A percentile compares a stretch with the other conserved stretches of the same genome.
Conservation (phyloP, 1,140 invertebrate genomes). For the Drosophila kohkoa region DNA sequence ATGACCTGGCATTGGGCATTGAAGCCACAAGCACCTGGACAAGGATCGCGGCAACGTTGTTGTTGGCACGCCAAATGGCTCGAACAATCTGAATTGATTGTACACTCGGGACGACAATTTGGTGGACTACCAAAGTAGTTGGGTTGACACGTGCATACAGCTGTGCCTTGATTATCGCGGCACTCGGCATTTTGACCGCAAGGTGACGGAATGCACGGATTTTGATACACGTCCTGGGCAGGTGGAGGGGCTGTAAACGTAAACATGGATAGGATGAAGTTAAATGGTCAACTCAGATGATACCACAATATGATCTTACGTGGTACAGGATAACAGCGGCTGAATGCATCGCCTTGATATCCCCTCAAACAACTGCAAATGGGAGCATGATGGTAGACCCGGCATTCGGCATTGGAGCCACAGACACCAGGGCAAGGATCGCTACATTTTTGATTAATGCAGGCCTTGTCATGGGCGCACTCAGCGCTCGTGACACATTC, state of each 20-base stretch:
- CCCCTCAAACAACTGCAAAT: constrained; percentile 90
- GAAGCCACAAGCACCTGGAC: constrained; percentile 91
- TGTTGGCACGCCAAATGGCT: constrained; percentile 90
- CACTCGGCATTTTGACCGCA: constrained; percentile 88
- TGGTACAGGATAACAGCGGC: constrained; percentile 82
- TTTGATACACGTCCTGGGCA: constrained; percentile 86
- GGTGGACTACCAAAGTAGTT: constrained; percentile 91
- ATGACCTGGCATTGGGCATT: constrained; percentile 89
- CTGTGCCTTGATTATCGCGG: constrained; percentile 86
- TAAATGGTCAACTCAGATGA: background rate
- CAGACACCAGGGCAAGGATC: constrained; percentile 93
- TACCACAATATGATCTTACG: constrained; percentile 86
- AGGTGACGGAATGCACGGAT: constrained; percentile 90
- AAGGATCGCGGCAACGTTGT: constrained; percentile 92
- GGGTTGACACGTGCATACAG: constrained; percentile 90
- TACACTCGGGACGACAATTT: constrained; percentile 92
- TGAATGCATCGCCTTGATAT: constrained; percentile 90
- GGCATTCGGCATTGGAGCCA: constrained; percentile 91
- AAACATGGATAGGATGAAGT: background rate
- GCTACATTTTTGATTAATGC: constrained; percentile 92
- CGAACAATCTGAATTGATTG: constrained; percentile 89
- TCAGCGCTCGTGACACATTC: constrained; percentile 92
- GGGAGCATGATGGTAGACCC: constrained; percentile 90
- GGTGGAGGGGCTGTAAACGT: constrained; percentile 83
- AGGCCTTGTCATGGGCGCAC: constrained; percentile 90